Evolutionary conservation across 2,888 invertebrate genomes (phyloP).

Genomic region (Aethes cnicana): DNA sequence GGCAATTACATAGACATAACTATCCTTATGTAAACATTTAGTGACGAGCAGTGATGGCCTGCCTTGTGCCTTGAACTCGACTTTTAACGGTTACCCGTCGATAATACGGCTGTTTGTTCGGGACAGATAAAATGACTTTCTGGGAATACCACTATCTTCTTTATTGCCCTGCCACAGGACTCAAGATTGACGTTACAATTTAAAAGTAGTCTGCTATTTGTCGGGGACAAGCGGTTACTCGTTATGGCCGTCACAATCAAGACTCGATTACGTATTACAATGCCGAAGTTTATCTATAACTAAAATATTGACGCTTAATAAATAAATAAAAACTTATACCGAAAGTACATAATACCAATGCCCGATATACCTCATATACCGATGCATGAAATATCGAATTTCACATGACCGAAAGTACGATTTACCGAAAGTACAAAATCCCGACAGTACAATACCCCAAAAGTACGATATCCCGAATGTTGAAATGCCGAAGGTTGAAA

Average conservation of each 20-base stretch:
- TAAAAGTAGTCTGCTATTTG: slow-evolving; percentile 2
- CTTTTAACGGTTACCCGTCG: slow-evolving; percentile 14
- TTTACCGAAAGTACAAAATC: too few species aligned
- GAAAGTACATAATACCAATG: too few species aligned
- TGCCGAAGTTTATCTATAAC: too few species aligned
- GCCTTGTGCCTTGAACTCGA: slow-evolving; percentile 19
- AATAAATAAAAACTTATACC: too few species aligned
- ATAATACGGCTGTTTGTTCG: slow-evolving; percentile 19
- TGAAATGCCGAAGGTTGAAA: too few species aligned
- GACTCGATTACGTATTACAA: too few species aligned
- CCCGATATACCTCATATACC: too few species aligned
- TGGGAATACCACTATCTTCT: slow-evolving; percentile 15
- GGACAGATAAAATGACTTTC: slow-evolving; percentile 13
- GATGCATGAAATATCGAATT: too few species aligned
- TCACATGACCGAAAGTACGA: neutral
- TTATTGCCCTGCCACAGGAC: slow-evolving; percentile 13
- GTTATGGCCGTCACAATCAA: slow-evolving; percentile 6
- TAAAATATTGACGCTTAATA: too few species aligned
- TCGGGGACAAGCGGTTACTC: slow-evolving; percentile 12
- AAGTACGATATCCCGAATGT: too few species aligned
- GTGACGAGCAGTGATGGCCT: slow-evolving; percentile 12
- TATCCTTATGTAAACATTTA: slow-evolving; percentile 21
- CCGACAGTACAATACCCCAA: too few species aligned
- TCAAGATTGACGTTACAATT: slow-evolving; percentile 7
- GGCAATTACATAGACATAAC: slow-evolving; percentile 7